These are phyloP conservation scores for Copsychus sechellarum DNA, from an alignment of 2,113 vertebrate genomes.

Conservation along the genomic window DNA sequence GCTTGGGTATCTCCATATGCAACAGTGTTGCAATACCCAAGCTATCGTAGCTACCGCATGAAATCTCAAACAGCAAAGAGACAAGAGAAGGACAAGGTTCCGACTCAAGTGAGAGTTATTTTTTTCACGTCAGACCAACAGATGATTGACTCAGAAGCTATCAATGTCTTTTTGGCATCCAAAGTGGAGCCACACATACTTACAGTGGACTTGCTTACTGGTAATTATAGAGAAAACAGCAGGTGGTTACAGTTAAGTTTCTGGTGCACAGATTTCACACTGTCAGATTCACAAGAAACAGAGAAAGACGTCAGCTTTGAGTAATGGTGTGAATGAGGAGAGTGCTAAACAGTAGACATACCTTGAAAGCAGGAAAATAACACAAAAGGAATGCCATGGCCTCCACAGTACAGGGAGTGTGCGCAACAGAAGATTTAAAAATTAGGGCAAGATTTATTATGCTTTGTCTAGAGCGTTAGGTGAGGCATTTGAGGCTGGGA, in stretches of 20 bases:
- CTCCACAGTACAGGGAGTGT: accelerated
- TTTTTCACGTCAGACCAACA: background rate
- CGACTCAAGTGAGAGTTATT: background rate
- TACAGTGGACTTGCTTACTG: slow-evolving; percentile 4
- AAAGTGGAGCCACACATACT: slow-evolving; percentile 1
- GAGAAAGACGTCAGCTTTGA: background rate
- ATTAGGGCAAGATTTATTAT: background rate
- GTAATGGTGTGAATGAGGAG: background rate
- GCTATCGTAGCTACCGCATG: background rate
- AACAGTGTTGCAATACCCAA: background rate
- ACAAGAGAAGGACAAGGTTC: background rate
- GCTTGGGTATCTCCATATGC: background rate
- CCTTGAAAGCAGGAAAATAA: background rate
- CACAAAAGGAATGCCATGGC: background rate
- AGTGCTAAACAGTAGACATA: background rate
- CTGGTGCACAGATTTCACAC: background rate
- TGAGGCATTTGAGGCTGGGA: background rate
- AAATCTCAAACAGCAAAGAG: background rate
- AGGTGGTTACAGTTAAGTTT: background rate
- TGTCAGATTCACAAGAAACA: background rate
- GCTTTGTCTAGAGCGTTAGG: background rate
- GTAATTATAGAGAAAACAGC: slow-evolving; percentile 8
- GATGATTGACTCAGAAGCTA: background rate
- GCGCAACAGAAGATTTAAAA: background rate
- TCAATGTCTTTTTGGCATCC: slow-evolving; percentile 1